Evolutionary conservation across 2,888 invertebrate genomes (phyloP).

Genomic region (Cantharis nigra): DNA sequence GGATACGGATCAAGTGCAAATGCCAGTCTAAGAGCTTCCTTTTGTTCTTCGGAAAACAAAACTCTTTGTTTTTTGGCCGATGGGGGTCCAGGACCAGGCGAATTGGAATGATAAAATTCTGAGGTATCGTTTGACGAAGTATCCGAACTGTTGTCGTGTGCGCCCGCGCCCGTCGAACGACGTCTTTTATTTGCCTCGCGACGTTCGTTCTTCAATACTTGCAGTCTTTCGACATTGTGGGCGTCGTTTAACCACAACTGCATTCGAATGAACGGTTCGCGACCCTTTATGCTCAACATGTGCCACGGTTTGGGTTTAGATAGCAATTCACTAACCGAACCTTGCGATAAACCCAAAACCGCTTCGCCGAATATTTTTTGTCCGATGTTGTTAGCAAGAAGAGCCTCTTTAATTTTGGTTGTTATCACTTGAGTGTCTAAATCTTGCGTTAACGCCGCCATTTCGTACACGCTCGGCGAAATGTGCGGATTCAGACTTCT

Average conservation of each 20-base stretch:
- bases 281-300: conserved; percentile 96
- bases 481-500: conserved; percentile 81
- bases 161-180: conserved; percentile 78
- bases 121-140: conserved; percentile 88
- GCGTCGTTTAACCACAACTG: conserved; percentile 96
- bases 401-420: conserved; percentile 94
- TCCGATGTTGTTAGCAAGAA: conserved; percentile 95
- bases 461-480: conserved; percentile 95
- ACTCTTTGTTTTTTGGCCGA: conserved; percentile 95
- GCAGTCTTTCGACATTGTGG: conserved; percentile 91
- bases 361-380: conserved; percentile 99
- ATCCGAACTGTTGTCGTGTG: conserved; percentile 85
- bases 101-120: conserved; percentile 85
- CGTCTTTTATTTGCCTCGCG: conserved; percentile 90
- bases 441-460: conserved; percentile 95
- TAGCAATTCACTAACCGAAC: conserved; percentile 94
- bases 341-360: conserved; percentile 93
- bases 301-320: conserved; percentile 99
- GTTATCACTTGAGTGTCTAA: conserved; percentile 96
- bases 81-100: conserved; percentile 80
- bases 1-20: conserved; percentile 98
- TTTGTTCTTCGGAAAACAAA: conserved; percentile 97
- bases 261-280: conserved; percentile 96
- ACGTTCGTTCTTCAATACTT: conserved; percentile 87
- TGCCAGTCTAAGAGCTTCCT: conserved; percentile 91